Evolutionary conservation across 2,888 invertebrate genomes (phyloP), one percentile per base, ranked within the genome.

Genomic region (Nymphalis urticae): DNA sequence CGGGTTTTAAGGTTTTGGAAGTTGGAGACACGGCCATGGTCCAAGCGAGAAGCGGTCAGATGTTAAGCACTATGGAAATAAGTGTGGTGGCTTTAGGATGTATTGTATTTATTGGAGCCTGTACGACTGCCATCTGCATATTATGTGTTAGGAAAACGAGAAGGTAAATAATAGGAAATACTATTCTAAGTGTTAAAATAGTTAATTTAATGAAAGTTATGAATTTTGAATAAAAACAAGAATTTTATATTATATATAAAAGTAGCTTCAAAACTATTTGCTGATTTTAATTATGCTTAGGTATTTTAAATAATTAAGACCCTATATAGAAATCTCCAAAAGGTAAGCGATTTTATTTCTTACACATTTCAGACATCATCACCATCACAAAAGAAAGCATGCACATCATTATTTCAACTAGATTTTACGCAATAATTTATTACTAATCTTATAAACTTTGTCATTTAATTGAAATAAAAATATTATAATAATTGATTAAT

Each of bases 31-130:
- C 88, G 0, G 80, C 84, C 0, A 83, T 90, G 76, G 85, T 87
- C 56, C 85, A 90, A 79, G 86, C 93, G 72, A 76, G 90, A 5
- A 85, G 85, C 36, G 82, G 82, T 70, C 81, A 79, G 74, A 80
- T 85, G 54, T 86, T 94, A 77, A 96, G 95, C 32, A 95, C 96
- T 0, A 93, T 97, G 78, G 97, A 97, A 88, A 94, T 97, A 62
- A 95, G 96, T 36, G 95, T 97, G 0, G 95, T 97, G 17, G 95
- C 96, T 0, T 92, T 97, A 8, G 96, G 97, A 4, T 96, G 96
- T 73, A 93, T 97, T 62, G 96, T 97, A 64, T 96, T 97, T 82
- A 87, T 97, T 56, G 97, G 97, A 0, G 97, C 97, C 0, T 93
- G 96, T 66, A 94, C 96, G 10, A 96, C 97, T 0, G 96, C 97